Evolutionary conservation across 2,888 invertebrate species (phyloP), one percentile per base, ranked within the genome.

Genomic region (Allacma fusca): DNA sequence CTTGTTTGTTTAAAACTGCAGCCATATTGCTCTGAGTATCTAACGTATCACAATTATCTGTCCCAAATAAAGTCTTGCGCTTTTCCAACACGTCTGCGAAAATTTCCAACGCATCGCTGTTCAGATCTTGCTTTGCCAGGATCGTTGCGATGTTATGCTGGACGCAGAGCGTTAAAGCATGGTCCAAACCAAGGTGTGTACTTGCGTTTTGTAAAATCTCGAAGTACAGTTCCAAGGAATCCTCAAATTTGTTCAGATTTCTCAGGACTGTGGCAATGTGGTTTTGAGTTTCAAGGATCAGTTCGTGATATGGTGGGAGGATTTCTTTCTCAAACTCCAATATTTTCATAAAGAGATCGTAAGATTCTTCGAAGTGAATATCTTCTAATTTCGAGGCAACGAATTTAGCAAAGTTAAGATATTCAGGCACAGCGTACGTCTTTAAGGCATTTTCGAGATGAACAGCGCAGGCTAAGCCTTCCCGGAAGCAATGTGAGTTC

Each of bases 11-110:
- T 16, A 50, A 16, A 5, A 50, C 50, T 1, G 50, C 50, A 5
- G 50, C 50, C 50, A 50, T 50, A 50, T 50, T 50, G 19, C 50
- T 50, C 19, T 50, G 50, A n/a, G 50, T 50, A n/a, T 50, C 50
- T 2, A 50, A 16, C 9, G 50, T 50, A 13, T 50, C 50, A 13
- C 7, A 50, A 16, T 50, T 13, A 1, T n/a, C 50, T 16, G 50
- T 4, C 16, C 50, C 50, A n/a, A 50, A n/a, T 5, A 50, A 16
- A 5, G 19, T 50, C 50, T 16, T 50, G 1, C 50, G 5, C 2
- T 16, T 13, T n/a, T 50, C 50, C 50, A 50, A 16, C 1, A 50
- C 50, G n/a, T 50, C 50, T 2, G 50, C 50, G 19, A 50, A 50
- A n/a, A 50, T 50, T 16, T 50, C 50, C 5, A 50, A 16, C 19